These are phyloP conservation scores for Diaprepes abbreviatus DNA, from an alignment of 2,888 invertebrate genomes.

Conservation along the genomic window DNA sequence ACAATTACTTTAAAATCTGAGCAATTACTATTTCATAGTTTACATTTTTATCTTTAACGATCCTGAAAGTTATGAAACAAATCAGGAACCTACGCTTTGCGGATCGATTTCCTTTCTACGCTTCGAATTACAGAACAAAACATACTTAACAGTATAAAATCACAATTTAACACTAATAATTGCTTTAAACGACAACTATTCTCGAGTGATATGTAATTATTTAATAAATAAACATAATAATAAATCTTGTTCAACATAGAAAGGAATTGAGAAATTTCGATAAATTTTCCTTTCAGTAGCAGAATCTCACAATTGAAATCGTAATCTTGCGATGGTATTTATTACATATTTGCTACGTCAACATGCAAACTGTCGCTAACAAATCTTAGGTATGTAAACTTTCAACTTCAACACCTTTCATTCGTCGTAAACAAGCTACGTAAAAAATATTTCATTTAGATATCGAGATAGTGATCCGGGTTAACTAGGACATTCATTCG, in stretches of 20 bases:
- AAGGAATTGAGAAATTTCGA: constrained; percentile 10
- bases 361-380: not conserved
- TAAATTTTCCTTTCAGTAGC: constrained; percentile 28
- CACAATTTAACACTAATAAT: not conserved
- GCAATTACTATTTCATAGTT: too few species aligned
- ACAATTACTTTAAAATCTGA: too few species aligned
- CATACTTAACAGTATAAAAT: too few species aligned
- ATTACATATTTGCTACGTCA: not conserved
- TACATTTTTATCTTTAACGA: too few species aligned
- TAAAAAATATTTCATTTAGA: not conserved
- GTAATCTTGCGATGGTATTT: not conserved
- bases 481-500: not conserved
- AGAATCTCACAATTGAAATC: constrained; percentile 20
- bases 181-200: not conserved
- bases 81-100: too few species aligned
- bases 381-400: constrained; percentile 1
- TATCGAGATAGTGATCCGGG: not conserved
- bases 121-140: too few species aligned
- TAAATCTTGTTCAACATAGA: not conserved
- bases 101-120: too few species aligned
- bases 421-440: constrained; percentile 1
- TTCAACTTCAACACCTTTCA: constrained; percentile 7
- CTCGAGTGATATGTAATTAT: not conserved
- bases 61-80: too few species aligned
- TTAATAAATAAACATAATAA: not conserved